phyloP scores from a whole-genome alignment of 1,140 invertebrate genomes.

The Anoplophora glabripennis region DNA sequence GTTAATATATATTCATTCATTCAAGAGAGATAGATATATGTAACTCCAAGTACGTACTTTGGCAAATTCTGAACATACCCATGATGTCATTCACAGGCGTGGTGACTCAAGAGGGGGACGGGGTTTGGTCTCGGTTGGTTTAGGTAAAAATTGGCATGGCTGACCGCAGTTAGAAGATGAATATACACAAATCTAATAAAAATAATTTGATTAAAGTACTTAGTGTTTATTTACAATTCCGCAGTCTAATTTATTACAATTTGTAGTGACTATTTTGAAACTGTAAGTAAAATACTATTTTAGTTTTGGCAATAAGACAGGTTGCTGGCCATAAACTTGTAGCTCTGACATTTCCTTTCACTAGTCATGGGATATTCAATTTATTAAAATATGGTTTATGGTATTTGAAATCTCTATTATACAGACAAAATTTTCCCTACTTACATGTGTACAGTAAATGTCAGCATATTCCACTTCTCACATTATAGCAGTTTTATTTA shows the following conservation, averaged over 20 bases:
- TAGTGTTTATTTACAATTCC: constrained; percentile 11
- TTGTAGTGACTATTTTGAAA: constrained; percentile 5
- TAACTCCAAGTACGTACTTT: too few species aligned
- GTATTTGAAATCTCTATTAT: constrained; percentile 4
- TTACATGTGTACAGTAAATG: too few species aligned
- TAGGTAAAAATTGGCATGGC: constrained; percentile 48
- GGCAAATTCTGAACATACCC: not conserved
- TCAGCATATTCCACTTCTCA: too few species aligned
- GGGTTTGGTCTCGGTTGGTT: constrained; percentile 24
- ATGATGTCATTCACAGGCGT: constrained; percentile 37
- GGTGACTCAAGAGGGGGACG: constrained; percentile 33
- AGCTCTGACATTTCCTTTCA: constrained; percentile 45
- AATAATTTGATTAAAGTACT: constrained; percentile 10
- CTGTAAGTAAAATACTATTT: constrained; percentile 17
- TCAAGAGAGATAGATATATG: too few species aligned
- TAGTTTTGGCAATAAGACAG: constrained; percentile 28
- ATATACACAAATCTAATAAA: constrained; percentile 36
- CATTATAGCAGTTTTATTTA: too few species aligned
- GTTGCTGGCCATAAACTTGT: constrained; percentile 43
- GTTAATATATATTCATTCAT: too few species aligned
- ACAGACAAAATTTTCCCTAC: not conserved
- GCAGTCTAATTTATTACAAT: constrained; percentile 7
- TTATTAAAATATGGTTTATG: constrained; percentile 34
- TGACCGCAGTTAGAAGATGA: constrained; percentile 36
- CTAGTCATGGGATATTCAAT: constrained; percentile 35